phyloP scores from a whole-genome alignment of 2,888 invertebrate genomes.

The Drosophila algonquin region DNA sequence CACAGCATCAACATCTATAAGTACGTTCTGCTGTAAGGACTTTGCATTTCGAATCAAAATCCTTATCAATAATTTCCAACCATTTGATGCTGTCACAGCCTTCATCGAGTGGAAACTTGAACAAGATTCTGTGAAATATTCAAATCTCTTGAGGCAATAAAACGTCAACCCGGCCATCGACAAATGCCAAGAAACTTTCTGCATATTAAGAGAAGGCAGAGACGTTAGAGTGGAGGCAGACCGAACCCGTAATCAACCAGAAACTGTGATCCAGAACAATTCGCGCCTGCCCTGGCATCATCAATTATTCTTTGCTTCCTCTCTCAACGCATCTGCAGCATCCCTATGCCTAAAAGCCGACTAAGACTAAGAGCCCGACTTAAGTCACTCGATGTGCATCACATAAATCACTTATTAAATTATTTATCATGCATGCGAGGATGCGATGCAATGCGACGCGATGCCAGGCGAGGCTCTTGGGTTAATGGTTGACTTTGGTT shows the following conservation, averaged over 20 bases:
- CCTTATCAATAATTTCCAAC: constrained; percentile 20
- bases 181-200: constrained; percentile 51
- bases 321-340: no score
- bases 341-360: background rate
- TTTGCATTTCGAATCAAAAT: background rate
- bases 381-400: constrained; percentile 43
- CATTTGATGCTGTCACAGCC: constrained; percentile 23
- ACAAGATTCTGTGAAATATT: constrained; percentile 27
- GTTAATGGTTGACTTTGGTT: constrained; percentile 32
- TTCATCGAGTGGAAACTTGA: constrained; percentile 21
- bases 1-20: no score
- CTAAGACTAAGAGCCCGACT: constrained; percentile 7
- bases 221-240: background rate
- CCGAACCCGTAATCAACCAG: constrained; percentile 7
- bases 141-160: constrained; percentile 5
- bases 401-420: constrained; percentile 45
- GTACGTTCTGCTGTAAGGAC: no score
- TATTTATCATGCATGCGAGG: constrained; percentile 18
- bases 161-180: constrained; percentile 12
- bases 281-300: constrained; percentile 11
- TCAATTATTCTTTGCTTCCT: constrained; percentile 31
- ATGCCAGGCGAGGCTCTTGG: constrained; percentile 22
- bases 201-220: constrained; percentile 52
- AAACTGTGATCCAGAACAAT: background rate
- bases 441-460: background rate